phyloP scores from a whole-genome alignment of 1,140 invertebrate genomes.

The Neodiprion pinetum region DNA sequence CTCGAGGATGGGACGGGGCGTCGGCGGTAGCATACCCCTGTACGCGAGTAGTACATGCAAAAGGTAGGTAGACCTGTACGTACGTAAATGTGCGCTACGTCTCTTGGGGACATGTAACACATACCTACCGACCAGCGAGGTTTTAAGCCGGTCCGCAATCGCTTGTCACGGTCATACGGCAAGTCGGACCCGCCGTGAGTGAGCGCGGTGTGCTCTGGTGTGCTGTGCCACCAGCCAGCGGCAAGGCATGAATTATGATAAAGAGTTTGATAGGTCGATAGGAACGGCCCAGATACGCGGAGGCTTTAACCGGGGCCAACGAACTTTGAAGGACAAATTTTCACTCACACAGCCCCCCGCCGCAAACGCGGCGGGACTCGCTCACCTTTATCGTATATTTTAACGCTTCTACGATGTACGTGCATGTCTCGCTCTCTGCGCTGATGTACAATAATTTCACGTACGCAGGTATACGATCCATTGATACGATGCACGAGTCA shows the following conservation, averaged over 20 bases:
- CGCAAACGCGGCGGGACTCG: neutral
- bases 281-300: conserved; percentile 43
- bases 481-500: too few relatives aligned
- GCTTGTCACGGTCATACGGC: neutral
- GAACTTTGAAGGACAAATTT: conserved; percentile 36
- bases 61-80: too few relatives aligned
- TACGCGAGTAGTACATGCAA: neutral
- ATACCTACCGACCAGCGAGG: too few relatives aligned
- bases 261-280: conserved; percentile 43
- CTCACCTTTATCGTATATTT: neutral
- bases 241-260: conserved; percentile 44
- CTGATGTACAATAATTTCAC: too few relatives aligned
- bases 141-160: neutral
- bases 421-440: too few relatives aligned
- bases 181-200: neutral
- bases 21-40: neutral
- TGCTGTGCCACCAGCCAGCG: conserved; percentile 16
- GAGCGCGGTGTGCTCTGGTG: too few relatives aligned
- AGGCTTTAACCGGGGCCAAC: conserved; percentile 37
- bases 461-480: too few relatives aligned
- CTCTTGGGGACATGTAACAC: too few relatives aligned
- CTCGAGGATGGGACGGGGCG: neutral
- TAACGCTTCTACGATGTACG: too few relatives aligned
- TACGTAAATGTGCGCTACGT: too few relatives aligned
- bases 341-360: conserved; percentile 7